Base-by-base conservation (phyloP, 2,888 invertebrate species). In the Cyrtodaria siliqua region DNA sequence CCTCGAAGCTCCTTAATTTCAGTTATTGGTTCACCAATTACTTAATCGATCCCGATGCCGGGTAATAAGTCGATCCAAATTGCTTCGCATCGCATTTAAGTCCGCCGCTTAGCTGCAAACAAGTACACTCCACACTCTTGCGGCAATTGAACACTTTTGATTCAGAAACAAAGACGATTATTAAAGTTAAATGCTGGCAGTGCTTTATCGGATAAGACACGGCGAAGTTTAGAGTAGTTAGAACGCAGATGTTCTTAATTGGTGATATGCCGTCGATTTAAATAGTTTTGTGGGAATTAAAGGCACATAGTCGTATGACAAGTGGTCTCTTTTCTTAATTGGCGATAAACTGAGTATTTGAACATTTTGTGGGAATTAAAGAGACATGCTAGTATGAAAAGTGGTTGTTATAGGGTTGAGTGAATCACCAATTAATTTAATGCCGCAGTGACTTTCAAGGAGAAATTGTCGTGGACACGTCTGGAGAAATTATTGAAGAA, bases 1-100 rank as follows among this genome's bases (percentile, higher is more conserved):
- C 77, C 71, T 63, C 61, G 42, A 71, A 56, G 78, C 74, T 69
- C 70, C 78, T 81, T 78, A 74, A 81, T 78, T 78, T 78, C 71
- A 63, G 69, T 78, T 78, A 81, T 77, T 77, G 81, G 33, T 56
- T 56, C 57, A 24, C 63, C 69, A 64, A 81, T 81, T 74, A 64
- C 50, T 69, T 61, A 75, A 78, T 81, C 78, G 68, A 81, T 81
- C 60, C 20, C 20, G 71, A 75, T 71, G 67, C 59, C 56, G 70
- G 66, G 59, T 49, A 67, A 72, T 70, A 75, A 75, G 69, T 69
- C 70, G 75, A 63, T 53, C 72, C 55, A 61, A 79, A 66, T 79
- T 67, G 69, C 56, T 62, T 47, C 60, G 66, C 69, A 72, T 68
- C 59, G 60, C 78, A 64, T 64, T 56, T 40, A 62, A 69, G 63